Base-by-base conservation (phyloP, 1,140 invertebrate species). In the Zaprionus vittiger region DNA sequence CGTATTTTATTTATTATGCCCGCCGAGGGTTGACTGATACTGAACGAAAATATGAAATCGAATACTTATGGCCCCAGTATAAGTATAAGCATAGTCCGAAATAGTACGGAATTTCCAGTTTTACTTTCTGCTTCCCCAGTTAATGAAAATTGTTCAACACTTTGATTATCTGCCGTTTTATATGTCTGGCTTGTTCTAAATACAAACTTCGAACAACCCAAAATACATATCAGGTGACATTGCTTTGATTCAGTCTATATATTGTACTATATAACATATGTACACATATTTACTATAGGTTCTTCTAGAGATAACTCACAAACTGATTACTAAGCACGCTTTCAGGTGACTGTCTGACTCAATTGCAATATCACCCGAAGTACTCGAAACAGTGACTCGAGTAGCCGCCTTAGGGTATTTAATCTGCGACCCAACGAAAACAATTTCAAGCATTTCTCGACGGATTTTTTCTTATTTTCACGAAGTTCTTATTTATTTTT, bases 1-100 rank as follows among this genome's bases (percentile, higher is more conserved):
- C 62, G 54, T 66, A 66, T 66, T 20, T n/a, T 59, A 66, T 66
- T 71, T 66, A 73, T 73, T 66, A 66, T 26, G 47, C 31, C 62
- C 9, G 47, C 4, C 47, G 47, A 49, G 47, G 11, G 20, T 49
- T 49, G 41, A 44, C 47, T 49, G 17, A 44, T 5, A 44, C 15
- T 47, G 5, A 47, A 17, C 37, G 4, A 38, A 38, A 5, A 4
- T 12, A 38, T 38, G 41, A 17, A n/a, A 49, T 49, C 20, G 47
- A 26, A 24, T 5, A 28, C 28, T 55, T 57, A 28, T 24, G 15
- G 24, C 52, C 14, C 4, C 6, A 15, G 5, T 6, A 28, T 28
- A 28, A 6, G 24, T 55, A 55, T 44, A 41, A 41, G 2, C 38
- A 44, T 44, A 44, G 17, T 44, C 41, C 41, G 38, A 44, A 17